Evolutionary conservation across 2,113 vertebrate species (phyloP).

Genomic region (Actenoides lindsayi): DNA sequence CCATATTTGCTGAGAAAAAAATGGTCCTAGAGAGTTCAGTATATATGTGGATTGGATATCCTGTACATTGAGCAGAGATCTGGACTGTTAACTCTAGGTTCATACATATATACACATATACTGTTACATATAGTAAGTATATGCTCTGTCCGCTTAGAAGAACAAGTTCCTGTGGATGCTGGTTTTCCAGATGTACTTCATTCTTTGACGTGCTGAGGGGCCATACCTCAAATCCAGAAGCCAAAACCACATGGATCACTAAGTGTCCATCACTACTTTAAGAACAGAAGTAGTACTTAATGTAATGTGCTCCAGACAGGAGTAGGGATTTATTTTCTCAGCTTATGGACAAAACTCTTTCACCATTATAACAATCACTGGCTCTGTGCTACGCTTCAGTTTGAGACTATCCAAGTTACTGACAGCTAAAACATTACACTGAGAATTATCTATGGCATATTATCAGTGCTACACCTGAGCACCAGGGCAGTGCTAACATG

Average conservation of each 20-base stretch:
- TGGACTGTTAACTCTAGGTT: background rate
- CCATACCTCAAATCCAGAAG: background rate
- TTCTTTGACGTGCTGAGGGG: background rate
- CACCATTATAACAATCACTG: background rate
- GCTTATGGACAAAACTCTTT: background rate
- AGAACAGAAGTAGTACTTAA: background rate
- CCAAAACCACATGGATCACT: background rate
- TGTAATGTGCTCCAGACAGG: background rate
- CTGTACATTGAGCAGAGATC: background rate
- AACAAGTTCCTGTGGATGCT: background rate
- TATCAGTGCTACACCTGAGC: background rate
- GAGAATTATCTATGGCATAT: background rate
- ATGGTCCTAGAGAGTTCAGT: background rate
- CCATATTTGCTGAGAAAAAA: background rate
- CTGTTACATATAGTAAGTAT: no score
- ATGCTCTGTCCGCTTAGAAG: background rate
- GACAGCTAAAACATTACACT: background rate
- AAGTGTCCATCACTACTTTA: background rate
- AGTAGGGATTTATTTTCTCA: background rate
- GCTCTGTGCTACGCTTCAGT: rapidly evolving
- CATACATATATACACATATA: no score
- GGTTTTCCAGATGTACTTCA: background rate
- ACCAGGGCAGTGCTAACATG: background rate
- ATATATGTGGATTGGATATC: background rate
- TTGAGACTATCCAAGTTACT: background rate